Base-by-base conservation (phyloP, 1,140 invertebrate genomes). In the Protaetia brevitarsis region DNA sequence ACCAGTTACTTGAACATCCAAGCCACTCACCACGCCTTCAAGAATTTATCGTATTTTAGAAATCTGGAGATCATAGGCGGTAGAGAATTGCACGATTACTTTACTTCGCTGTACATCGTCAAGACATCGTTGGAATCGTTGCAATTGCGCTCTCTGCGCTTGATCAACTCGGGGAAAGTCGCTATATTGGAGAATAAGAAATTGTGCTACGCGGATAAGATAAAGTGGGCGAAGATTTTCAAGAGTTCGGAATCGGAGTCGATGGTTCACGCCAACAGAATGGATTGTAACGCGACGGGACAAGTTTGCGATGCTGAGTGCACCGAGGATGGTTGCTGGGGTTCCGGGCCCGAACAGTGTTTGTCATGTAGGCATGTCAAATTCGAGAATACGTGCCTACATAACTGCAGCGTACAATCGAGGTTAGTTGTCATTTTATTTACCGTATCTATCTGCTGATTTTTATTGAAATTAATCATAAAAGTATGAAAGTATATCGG, bases 31-130 rank as follows among this genome's bases (percentile, higher is more conserved):
- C 77, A 82, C 2, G 87, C 93, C 65, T 96, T 98, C 75, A 94
- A 85, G 45, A 94, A 94, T 79, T 80, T 99, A 0, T 92, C 92
- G 0, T 98, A 95, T 77, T 95, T 99, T 72, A 85, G 92, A 31
- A 97, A 97, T 77, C 81, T 99, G 58, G 92, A 98, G 80, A 83
- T 90, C 0, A 98, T 99, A 69, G 92, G 94, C 37, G 97, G 97
- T 0, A 84, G 96, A 41, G 86, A 88, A 66, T 78, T 94, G 3
- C 91, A 92, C 11, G 92, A 95, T 77, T 94, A 89, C 45, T 94
- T 94, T 71, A 87, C 93, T 0, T 92, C 94, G 0, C 79, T 97
- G 2, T 96, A 94, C 68, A 94, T 97, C 68, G 92, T 96, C 0
- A 95, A 95, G 76, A 94, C 94, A 0, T 92, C 92, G 0, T 77